phyloP scores from a whole-genome alignment of 2,797 vertebrate species.

The Trachurus trachurus region DNA sequence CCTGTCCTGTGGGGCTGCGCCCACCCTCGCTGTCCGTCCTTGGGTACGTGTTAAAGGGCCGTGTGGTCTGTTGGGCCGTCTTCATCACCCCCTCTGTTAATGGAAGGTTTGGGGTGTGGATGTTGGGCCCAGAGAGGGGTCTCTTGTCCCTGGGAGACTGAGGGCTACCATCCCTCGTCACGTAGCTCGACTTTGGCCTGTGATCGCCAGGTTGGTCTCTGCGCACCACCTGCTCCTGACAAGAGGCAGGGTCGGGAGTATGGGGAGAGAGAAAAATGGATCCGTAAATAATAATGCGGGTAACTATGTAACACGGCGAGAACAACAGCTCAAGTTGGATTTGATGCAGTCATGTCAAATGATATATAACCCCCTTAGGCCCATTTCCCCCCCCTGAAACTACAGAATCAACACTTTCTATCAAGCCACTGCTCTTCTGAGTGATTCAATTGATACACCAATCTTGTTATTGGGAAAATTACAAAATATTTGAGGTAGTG shows the following conservation, averaged over 20 bases:
- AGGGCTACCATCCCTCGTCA: constrained; percentile 80
- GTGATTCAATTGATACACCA: too few relatives aligned
- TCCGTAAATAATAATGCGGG: neutral
- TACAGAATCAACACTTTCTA: too few relatives aligned
- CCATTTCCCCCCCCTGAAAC: too few relatives aligned
- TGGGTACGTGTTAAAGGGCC: constrained; percentile 95
- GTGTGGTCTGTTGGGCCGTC: constrained; percentile 84
- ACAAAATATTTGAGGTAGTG: too few relatives aligned
- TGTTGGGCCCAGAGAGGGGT: constrained; percentile 93
- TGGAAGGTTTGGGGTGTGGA: constrained; percentile 88
- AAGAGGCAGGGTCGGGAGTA: neutral
- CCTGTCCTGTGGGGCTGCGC: constrained; percentile 88
- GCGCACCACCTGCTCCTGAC: constrained; percentile 74
- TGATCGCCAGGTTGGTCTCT: constrained; percentile 83
- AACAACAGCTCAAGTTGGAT: neutral
- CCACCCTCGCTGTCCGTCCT: constrained; percentile 89
- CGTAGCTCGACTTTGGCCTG: constrained; percentile 91
- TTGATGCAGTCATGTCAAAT: neutral
- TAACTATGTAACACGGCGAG: too few relatives aligned
- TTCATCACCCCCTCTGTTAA: constrained; percentile 86
- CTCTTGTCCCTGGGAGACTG: constrained; percentile 92
- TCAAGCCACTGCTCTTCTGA: too few relatives aligned
- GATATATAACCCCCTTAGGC: too few relatives aligned
- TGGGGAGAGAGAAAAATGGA: neutral
- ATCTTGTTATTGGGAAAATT: too few relatives aligned